Evolutionary conservation across 1,140 invertebrate genomes (phyloP), one percentile per base, ranked within the genome.

Genomic region (Pygmarrhopalites habei): DNA sequence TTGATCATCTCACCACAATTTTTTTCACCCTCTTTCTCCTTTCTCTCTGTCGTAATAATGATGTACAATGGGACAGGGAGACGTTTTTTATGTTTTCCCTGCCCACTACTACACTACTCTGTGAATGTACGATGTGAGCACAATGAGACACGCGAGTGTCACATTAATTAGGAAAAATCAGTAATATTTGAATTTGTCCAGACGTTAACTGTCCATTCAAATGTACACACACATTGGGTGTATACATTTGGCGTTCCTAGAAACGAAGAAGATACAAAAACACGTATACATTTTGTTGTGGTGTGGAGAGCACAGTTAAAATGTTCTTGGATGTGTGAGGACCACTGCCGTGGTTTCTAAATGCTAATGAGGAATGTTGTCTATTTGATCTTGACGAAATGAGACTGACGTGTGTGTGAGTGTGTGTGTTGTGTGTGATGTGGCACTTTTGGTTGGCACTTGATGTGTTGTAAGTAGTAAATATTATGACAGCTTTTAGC

Each of bases 401-500:
- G 7, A 10, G 35, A 39, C 35, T 39, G 35, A 10, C 7, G 35
- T 10, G 17, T 39, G 35, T 39, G 17, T 17, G 35, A 39, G 35
- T 17, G 7, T 7, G 17, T 39, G 10, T 10, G 17, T 10, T 10
- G 35, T 17, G 7, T 10, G 17, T 39, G 17, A 17, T 7, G 35
- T 39, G 35, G 35, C 35, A 39, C 10, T 39, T 10, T 17, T 39
- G 10, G 17, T 39, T 49, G 46, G 23, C 10, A n/a, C 21, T n/a
- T n/a, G n/a, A n/a, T n/a, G n/a, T n/a, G n/a, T n/a, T n/a, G n/a
- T n/a, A n/a, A n/a, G n/a, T n/a, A n/a, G 46, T 49, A 15, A 49
- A 49, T 49, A 49, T 49, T 49, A 12, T 49, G 46, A 49, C 46
- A 49, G 46, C 10, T 49, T 49, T 7, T 23, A 10, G 46, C 23